These are phyloP conservation scores for Gymnodraco acuticeps DNA, from an alignment of 2,797 vertebrate species.

Conservation along the genomic window DNA sequence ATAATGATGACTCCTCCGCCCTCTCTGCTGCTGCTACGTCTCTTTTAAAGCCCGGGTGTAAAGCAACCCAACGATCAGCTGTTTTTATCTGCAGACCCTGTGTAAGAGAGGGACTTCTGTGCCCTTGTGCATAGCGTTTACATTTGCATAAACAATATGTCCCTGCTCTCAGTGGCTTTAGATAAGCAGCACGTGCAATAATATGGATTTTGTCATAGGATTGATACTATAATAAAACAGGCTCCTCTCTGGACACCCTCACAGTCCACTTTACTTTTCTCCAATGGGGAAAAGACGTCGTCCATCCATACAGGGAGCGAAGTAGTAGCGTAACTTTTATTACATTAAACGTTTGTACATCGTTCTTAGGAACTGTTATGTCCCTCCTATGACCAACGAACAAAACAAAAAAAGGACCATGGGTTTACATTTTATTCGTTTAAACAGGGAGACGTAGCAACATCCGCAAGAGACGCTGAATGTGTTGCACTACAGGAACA, in stretches of 20 bases:
- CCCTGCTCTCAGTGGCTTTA: constrained; percentile 8
- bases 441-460: too few species aligned
- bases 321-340: too few species aligned
- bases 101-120: constrained; percentile 33
- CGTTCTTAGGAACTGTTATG: too few species aligned
- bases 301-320: too few species aligned
- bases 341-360: too few species aligned
- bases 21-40: constrained; percentile 31
- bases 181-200: constrained; percentile 24
- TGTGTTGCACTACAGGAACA: too few species aligned
- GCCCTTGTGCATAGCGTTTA: constrained; percentile 30
- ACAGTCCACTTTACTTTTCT: constrained; percentile 58
- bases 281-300: neutral
- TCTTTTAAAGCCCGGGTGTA: constrained; percentile 48
- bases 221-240: constrained; percentile 59
- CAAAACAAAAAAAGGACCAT: too few species aligned
- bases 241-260: constrained; percentile 29
- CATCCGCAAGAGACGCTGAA: too few species aligned
- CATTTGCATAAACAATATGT: neutral
- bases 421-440: too few species aligned
- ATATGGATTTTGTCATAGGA: constrained; percentile 45
- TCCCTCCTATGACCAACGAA: too few species aligned
- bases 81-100: constrained; percentile 37
- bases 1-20: constrained; percentile 69
- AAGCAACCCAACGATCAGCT: constrained; percentile 52